phyloP scores from a whole-genome alignment of 2,888 invertebrate genomes.

The Ormyrus nitidulus region DNA sequence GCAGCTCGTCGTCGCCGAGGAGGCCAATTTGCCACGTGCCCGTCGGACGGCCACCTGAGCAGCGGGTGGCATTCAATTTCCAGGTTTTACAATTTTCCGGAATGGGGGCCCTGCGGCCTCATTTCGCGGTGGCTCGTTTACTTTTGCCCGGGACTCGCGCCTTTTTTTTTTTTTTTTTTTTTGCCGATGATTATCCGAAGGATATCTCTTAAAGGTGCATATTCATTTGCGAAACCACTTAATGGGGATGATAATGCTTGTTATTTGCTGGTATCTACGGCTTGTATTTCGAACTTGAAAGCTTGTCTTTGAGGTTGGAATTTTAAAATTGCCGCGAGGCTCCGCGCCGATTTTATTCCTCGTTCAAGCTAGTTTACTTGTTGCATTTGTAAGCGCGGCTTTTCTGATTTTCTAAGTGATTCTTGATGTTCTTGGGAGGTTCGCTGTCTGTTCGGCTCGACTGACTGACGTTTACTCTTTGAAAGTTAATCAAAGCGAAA shows the following conservation, averaged over 20 bases:
- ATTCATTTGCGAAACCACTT: slow-evolving; percentile 22
- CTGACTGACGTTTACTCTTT: no score
- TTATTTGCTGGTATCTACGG: slow-evolving; percentile 15
- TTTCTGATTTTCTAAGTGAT: no score
- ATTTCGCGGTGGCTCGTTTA: slow-evolving; percentile 34
- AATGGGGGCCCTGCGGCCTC: slow-evolving; percentile 23
- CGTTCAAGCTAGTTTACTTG: no score
- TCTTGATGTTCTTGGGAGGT: no score
- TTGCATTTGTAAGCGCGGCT: no score
- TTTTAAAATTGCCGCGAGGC: no score
- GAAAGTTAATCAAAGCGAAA: no score
- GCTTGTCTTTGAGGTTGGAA: neutral
- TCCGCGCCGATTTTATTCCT: no score
- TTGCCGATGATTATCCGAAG: neutral
- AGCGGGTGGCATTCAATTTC: slow-evolving; percentile 44
- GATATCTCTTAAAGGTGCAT: neutral
- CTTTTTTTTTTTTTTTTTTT: no score
- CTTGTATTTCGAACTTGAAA: slow-evolving; percentile 58
- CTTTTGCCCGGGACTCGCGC: slow-evolving; percentile 3
- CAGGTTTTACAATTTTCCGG: slow-evolving; percentile 26
- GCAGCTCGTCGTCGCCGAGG: neutral
- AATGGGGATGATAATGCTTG: slow-evolving; percentile 11
- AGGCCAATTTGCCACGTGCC: slow-evolving; percentile 12
- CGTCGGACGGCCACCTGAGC: neutral
- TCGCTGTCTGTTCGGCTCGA: no score